phyloP scores from a whole-genome alignment of 1,140 invertebrate genomes.

The Gyrodactylus bullatarudis region DNA sequence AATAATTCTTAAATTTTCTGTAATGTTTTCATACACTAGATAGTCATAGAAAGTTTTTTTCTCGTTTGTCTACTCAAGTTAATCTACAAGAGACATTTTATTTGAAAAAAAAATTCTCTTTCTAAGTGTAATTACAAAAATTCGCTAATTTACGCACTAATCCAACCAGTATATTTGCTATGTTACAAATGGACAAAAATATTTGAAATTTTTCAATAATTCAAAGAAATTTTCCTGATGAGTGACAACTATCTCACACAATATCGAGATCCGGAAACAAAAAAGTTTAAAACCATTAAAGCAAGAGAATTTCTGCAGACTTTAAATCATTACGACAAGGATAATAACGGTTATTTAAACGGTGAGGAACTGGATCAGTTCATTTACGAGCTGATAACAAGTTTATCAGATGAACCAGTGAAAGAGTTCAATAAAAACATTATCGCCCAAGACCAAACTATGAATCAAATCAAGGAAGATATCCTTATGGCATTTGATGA shows the following conservation, averaged over 20 bases:
- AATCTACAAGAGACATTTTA: too few species aligned
- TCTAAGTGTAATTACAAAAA: too few species aligned
- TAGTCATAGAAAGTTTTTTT: too few species aligned
- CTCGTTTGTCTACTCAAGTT: too few species aligned
- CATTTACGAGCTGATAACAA: conserved; percentile 7
- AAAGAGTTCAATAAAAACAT: neutral
- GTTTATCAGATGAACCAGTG: neutral
- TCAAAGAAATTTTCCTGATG: too few species aligned
- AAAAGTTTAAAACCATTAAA: conserved; percentile 50
- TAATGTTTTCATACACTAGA: too few species aligned
- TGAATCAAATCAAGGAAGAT: conserved; percentile 4
- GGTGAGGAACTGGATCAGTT: conserved; percentile 9
- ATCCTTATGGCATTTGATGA: conserved; percentile 9
- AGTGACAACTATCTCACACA: conserved; percentile 58
- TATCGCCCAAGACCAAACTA: neutral
- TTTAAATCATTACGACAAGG: conserved; percentile 64
- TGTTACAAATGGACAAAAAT: too few species aligned
- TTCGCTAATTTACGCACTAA: too few species aligned
- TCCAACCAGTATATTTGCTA: too few species aligned
- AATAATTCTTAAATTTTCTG: too few species aligned
- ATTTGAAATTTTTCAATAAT: too few species aligned
- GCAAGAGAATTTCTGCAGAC: conserved; percentile 73
- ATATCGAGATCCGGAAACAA: conserved; percentile 31
- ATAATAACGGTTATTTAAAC: conserved; percentile 24
- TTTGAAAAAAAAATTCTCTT: too few species aligned